Evolutionary conservation across 2,113 vertebrate species (phyloP), one percentile per base, ranked within the genome.

Genomic region (Sporophila hypoxantha): DNA sequence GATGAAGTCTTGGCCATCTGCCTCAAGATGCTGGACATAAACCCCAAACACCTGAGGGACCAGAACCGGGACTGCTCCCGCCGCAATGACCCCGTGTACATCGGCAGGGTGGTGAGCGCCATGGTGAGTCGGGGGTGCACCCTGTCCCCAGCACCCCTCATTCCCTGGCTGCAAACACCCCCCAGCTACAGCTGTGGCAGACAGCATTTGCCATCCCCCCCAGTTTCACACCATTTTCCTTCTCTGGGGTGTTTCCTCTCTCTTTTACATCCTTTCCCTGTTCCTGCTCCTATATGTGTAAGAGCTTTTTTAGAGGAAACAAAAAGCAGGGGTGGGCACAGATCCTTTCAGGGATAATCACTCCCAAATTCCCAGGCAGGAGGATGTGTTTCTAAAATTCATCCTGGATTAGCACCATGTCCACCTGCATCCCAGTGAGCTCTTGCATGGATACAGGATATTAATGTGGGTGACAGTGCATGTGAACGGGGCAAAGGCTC

Each of bases 31-130:
- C 87, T 99, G 90, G 97, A 99, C 75, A 34, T 95, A n/a, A 98
- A 97, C 92, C 98, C 98, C 42, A 98, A 98, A 37, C 98, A 97
- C 96, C 46, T 97, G 66, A 88, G 82, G 71, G 85, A 98, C 13
- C 95, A 97, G 8, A 64, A 96, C 80, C 62, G 82, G 22, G 98
- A 99, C 39, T 98, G 97, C 90, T 97, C 96, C 17, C 93, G 89
- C 26, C 97, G 98, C 91, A 96, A 91, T 4, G 96, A 95, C 70
- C 96, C 98, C 0, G 66, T 98, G 49, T 98, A 98, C 6, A 94
- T 99, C 16, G 96, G 97, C 93, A 95, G 98, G 55, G 98, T 98
- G 84, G 96, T 99, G 81, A 99, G 98, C n/a, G 96, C 94, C 73
- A 99, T 99, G 98, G 98, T 99, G 92, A 96, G 97, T 91, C 25